A percentile compares a stretch with the other conserved stretches of the same genome.
These are phyloP conservation scores for Crocodylus rhombifer DNA, from an alignment of 2,797 vertebrate genomes.

Conservation along the genomic window DNA sequence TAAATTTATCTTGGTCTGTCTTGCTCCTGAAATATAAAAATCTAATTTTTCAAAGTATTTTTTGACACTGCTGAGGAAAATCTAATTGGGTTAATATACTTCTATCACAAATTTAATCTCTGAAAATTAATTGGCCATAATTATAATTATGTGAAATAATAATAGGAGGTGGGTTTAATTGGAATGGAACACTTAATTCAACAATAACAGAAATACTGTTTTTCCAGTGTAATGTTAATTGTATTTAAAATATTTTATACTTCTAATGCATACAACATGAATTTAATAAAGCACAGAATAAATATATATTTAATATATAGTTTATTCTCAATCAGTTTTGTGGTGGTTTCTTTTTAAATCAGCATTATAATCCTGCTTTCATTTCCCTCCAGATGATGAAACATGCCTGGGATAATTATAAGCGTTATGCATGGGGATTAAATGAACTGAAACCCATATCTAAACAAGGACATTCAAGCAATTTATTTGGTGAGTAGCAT, in stretches of 20 bases:
- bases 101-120: neutral
- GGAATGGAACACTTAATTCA: neutral
- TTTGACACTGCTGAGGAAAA: neutral
- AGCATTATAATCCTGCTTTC: conserved; percentile 73
- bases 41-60: neutral
- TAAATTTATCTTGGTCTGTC: neutral
- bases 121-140: neutral
- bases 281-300: conserved; percentile 51
- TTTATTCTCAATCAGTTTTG: conserved; percentile 48
- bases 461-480: conserved; percentile 97
- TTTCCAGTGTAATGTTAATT: neutral
- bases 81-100: neutral
- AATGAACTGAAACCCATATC: conserved; percentile 97
- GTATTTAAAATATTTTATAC: neutral
- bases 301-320: conserved; percentile 44
- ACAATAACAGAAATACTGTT: neutral
- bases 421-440: conserved; percentile 94
- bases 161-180: neutral
- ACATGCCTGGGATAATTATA: conserved; percentile 97
- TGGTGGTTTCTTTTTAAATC: conserved; percentile 60
- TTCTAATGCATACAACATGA: neutral
- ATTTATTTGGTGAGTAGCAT: conserved; percentile 95
- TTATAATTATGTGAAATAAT: neutral
- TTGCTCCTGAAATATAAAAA: neutral
- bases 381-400: conserved; percentile 94